Conservation (phyloP, 2,113 vertebrate genomes). For the Gallinago paraguaiae region DNA sequence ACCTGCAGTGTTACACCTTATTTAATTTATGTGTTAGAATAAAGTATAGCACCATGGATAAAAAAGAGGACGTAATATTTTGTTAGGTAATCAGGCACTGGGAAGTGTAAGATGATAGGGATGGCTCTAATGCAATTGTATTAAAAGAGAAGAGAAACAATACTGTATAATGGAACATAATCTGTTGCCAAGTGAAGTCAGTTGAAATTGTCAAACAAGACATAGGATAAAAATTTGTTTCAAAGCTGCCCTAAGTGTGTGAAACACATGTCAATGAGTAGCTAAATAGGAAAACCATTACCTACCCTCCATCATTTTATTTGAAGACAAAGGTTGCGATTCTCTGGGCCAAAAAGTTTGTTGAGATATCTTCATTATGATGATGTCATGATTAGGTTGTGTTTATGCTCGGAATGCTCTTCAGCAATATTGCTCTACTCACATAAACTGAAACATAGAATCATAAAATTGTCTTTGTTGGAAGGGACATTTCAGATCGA, state of each 20-base stretch:
- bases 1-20: background rate
- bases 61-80: background rate
- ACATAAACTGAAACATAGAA: background rate
- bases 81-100: accelerated
- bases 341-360: background rate
- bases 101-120: background rate
- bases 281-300: background rate
- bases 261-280: background rate
- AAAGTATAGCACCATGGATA: background rate
- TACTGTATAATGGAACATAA: background rate
- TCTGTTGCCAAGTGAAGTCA: background rate
- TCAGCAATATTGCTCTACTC: background rate
- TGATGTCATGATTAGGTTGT: background rate
- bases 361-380: background rate
- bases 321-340: background rate
- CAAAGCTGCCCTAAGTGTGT: background rate
- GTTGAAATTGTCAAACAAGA: background rate
- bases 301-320: background rate
- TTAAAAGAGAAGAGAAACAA: background rate
- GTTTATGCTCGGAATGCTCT: background rate
- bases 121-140: background rate
- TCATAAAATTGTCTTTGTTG: background rate
- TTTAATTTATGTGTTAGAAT: background rate
- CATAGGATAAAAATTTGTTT: background rate
- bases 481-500: background rate